These are phyloP conservation scores for Harpalus rubripes DNA, from an alignment of 2,888 invertebrate species.

Conservation along the genomic window DNA sequence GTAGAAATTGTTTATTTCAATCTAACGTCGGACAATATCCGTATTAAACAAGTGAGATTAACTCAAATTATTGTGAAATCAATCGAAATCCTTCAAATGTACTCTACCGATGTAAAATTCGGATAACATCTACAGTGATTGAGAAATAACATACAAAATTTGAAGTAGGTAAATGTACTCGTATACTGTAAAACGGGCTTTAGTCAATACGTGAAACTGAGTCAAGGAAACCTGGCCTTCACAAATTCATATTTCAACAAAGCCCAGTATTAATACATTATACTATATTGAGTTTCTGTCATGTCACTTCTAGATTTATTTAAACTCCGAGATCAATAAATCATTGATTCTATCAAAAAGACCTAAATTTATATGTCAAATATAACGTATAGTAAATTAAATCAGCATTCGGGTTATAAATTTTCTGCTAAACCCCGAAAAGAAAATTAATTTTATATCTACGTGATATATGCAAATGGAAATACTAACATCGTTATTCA, in stretches of 20 bases:
- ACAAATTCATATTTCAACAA: constrained; percentile 46
- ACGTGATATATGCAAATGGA: not conserved
- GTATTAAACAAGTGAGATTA: too few species aligned
- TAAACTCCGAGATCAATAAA: constrained; percentile 30
- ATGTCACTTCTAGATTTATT: constrained; percentile 42
- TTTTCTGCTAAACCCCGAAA: not conserved
- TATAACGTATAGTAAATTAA: constrained; percentile 28
- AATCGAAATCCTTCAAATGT: too few species aligned
- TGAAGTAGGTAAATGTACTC: too few species aligned
- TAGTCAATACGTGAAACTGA: constrained; percentile 3
- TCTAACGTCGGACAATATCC: too few species aligned
- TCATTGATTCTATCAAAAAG: constrained; percentile 44
- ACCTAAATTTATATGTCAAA: constrained; percentile 39
- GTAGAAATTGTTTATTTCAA: too few species aligned
- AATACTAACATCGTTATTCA: constrained; percentile 10
- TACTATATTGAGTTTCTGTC: constrained; percentile 38
- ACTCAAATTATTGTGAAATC: too few species aligned
- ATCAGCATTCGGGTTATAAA: constrained; percentile 25
- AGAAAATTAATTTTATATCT: constrained; percentile 23
- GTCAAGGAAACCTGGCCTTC: constrained; percentile 33
- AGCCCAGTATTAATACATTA: constrained; percentile 42
- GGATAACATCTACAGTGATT: too few species aligned
- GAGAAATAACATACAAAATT: too few species aligned
- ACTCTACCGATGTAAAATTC: too few species aligned
- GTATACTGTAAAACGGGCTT: too few species aligned